Evolutionary conservation across 2,888 invertebrate species (phyloP), one percentile per base, ranked within the genome.

Genomic region (Oasisia sp.): DNA sequence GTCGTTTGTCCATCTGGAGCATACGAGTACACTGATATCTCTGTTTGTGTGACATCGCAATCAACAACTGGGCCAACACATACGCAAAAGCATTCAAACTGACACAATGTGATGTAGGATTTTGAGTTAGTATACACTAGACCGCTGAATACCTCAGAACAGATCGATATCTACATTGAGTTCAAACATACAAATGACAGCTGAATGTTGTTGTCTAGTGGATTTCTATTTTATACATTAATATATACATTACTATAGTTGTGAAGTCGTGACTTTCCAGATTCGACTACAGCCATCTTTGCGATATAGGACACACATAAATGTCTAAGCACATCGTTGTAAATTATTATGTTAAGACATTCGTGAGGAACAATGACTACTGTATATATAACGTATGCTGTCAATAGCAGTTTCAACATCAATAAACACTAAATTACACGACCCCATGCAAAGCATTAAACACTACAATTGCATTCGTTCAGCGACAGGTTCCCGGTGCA

Each of bases 1-100:
- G 91, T 91, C 44, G 91, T 91, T n/a, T 91, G 91, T 14, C 91
- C 50, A 91, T 91, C 91, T 91, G 91, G 3, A 91, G 74, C n/a
- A 74, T 74, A 74, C 7, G n/a, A 27, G 74, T 19, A 27, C 0
- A 74, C 27, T 74, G 74, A 27, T 74, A 74, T 27, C 4, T 74
- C 19, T 74, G 74, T 74, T 27, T 27, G 27, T 27, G 27, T n/a
- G 27, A 74, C 27, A 74, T 4, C 27, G 3, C 3, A 74, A n/a
- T 74, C 74, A 27, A 27, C 74, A 3, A 7, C 74, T 74, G 74
- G 7, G n/a, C 74, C 74, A 74, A 27, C 27, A 74, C 74, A 27
- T 74, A 74, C 19, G 27, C 27, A 5, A n/a, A n/a, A 27, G 7
- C 74, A 19, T 19, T 7, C 74, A 7, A 74, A 27, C 3, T 74